phyloP scores from a whole-genome alignment of 2,113 vertebrate species.

The Plecotus auritus region DNA sequence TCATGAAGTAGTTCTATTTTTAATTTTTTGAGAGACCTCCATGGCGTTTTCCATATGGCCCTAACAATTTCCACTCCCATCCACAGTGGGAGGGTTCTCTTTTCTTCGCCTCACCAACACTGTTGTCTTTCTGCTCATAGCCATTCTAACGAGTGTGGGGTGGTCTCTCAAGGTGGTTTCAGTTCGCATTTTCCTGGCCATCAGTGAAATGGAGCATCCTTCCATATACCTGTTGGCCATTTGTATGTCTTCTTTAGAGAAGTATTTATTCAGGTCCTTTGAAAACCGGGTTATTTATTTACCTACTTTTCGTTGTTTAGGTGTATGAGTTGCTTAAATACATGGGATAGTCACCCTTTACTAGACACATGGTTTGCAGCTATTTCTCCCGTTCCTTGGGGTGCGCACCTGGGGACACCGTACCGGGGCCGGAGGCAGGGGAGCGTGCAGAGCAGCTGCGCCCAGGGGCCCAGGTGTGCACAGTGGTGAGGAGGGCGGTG shows the following conservation, averaged over 20 bases:
- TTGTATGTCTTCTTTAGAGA: background rate
- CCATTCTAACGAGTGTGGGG: background rate
- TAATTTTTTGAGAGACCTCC: background rate
- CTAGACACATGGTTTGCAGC: background rate
- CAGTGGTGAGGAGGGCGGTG: fast-evolving
- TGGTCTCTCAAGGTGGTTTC: background rate
- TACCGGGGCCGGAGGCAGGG: background rate
- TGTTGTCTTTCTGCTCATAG: background rate
- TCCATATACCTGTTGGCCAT: background rate
- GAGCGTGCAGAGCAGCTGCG: too few relatives aligned
- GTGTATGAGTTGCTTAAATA: background rate
- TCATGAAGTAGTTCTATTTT: background rate
- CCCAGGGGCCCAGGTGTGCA: background rate
- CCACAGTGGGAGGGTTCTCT: background rate
- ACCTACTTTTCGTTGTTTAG: background rate
- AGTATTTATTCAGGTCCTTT: background rate
- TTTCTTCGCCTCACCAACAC: background rate
- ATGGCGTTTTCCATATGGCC: background rate
- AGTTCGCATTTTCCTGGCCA: background rate
- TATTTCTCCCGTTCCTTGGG: background rate
- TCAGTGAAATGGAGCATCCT: background rate
- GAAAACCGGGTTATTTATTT: background rate
- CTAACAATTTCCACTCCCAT: background rate
- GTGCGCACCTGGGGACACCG: background rate
- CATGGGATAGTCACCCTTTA: background rate